Evolutionary conservation across 2,797 vertebrate species (phyloP), one percentile per base, ranked within the genome.

Genomic region (Brotula barbata): DNA sequence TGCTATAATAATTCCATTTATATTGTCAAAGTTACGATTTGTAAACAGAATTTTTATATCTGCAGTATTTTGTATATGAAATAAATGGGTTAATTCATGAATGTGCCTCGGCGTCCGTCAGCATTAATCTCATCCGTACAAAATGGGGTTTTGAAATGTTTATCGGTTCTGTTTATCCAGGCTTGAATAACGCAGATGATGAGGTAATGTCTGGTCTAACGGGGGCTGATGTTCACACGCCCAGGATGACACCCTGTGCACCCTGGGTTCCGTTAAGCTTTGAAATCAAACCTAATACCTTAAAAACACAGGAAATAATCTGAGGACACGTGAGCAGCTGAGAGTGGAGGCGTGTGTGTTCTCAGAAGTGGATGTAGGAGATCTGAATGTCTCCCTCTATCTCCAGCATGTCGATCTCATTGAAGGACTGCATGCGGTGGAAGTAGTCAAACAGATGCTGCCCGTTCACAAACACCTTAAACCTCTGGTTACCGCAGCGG

Each of bases 361-460:
- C 41, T 91, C 68, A 95, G 73, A 90, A 90, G 68, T 94, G 92
- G 42, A 95, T 86, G 44, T 94, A 94, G 16, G 93, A 94, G 68
- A 95, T 83, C 66, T 86, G 85, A 17, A 94, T 71, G 3, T 94
- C 85, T 3, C 94, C 94, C 0, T 80, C 50, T 1, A 95, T 83
- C 47, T 94, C 90, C 70, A 95, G 50, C 10, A 15, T 61, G 80
- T 94, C 87, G 0, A 95, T 83, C 31, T 77, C 78, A 9, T 55
- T 84, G 79, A 93, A 90, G 48, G 81, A 62, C 0, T 53, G 50
- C 17, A 80, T 14, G 14, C 93, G 91, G 64, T 95, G 94, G 34
- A 0, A 7, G 68, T 74, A 95, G 83, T 93, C 80, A 0, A 92
- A 94, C 81, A 93, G 20, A 25, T 91, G 92, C 75, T 94, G 89